Percentiles rank a stretch among this genome's conserved stretches.
phyloP scores from a whole-genome alignment of 2,888 invertebrate genomes.

The Hylaea fasciaria region DNA sequence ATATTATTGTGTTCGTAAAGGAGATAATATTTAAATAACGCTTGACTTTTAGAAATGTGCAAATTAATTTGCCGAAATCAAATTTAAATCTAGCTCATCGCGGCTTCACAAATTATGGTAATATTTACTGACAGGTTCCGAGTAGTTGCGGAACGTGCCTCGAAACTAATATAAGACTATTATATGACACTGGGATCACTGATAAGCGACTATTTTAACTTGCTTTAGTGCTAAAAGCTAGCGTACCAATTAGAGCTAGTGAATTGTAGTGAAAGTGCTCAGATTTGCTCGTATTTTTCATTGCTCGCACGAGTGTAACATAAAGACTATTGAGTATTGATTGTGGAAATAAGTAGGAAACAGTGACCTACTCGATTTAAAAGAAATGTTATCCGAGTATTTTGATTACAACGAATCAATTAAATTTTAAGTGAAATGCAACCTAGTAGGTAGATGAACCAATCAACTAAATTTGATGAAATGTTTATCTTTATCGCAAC shows the following conservation, averaged over 20 bases:
- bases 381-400: not conserved
- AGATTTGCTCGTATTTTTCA: no score
- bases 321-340: no score
- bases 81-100: constrained; percentile 22
- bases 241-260: no score
- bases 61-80: constrained; percentile 22
- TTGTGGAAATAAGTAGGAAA: no score
- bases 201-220: not conserved
- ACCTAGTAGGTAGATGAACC: not conserved
- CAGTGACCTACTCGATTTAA: not conserved
- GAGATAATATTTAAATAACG: constrained; percentile 17
- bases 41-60: constrained; percentile 12
- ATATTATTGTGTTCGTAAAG: constrained; percentile 11
- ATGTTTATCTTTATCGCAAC: not conserved
- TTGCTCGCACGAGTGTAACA: no score
- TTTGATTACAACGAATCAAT: no score
- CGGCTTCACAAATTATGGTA: constrained; percentile 33
- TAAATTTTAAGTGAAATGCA: no score
- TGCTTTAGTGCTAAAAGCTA: not conserved
- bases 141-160: constrained; percentile 20
- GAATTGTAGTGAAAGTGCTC: no score
- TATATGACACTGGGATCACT: not conserved
- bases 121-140: constrained; percentile 35
- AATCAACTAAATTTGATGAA: not conserved
- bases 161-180: not conserved